Percentiles rank a stretch among this genome's conserved stretches.
phyloP scores from a whole-genome alignment of 92 coral and sea anemone species.

The Virgularia gustaviana region DNA sequence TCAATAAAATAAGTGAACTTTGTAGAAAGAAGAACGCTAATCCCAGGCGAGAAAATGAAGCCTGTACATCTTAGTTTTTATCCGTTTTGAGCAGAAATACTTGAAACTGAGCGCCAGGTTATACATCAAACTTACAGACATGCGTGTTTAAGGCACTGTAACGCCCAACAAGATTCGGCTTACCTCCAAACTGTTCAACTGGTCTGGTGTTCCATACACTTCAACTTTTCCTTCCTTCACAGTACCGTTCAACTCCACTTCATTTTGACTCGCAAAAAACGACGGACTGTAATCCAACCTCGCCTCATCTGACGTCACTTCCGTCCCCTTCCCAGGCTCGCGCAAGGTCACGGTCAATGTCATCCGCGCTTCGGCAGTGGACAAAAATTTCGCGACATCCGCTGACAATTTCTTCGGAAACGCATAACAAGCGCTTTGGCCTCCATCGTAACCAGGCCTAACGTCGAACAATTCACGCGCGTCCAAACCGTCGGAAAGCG shows the following conservation, averaged over 20 bases:
- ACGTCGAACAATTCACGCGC: constrained; percentile 66
- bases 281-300: constrained; percentile 73
- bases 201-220: constrained; percentile 64
- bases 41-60: not conserved
- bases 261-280: constrained; percentile 58
- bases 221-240: constrained; percentile 47
- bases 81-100: no score
- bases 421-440: constrained; percentile 72
- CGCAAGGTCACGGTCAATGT: constrained; percentile 64
- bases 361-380: constrained; percentile 45
- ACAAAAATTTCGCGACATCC: constrained; percentile 46
- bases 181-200: constrained; percentile 67
- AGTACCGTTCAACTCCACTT: constrained; percentile 60
- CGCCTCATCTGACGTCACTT: constrained; percentile 56
- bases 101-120: not conserved
- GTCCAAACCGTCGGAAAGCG: constrained; percentile 40
- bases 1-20: not conserved
- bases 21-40: not conserved
- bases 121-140: constrained; percentile 3
- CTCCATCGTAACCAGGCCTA: constrained; percentile 62
- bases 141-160: not conserved
- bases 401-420: constrained; percentile 50
- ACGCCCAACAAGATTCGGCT: not conserved
- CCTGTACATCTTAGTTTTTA: not conserved
- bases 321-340: constrained; percentile 72